Percentiles rank a stretch among this genome's conserved stretches.
phyloP scores from a whole-genome alignment of 1,140 invertebrate species.

The Liolophura sinensis region DNA sequence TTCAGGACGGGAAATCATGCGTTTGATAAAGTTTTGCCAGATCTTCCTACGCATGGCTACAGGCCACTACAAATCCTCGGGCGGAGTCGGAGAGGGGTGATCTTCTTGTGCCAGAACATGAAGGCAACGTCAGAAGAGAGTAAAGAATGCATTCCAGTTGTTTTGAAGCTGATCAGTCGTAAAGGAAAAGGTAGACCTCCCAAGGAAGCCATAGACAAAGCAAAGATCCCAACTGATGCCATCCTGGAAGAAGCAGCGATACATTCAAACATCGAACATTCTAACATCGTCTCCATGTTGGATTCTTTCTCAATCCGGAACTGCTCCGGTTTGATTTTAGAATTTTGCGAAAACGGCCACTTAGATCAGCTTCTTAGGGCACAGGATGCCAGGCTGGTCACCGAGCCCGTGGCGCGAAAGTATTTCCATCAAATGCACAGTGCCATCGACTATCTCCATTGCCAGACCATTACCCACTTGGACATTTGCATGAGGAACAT shows the following conservation, averaged over 20 bases:
- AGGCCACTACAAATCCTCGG: slow-evolving; percentile 32
- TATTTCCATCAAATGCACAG: slow-evolving; percentile 37
- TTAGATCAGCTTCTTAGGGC: slow-evolving; percentile 35
- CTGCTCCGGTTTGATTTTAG: slow-evolving; percentile 34
- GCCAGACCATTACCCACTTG: slow-evolving; percentile 32
- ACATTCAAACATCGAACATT: slow-evolving; percentile 34
- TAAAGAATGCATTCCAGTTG: slow-evolving; percentile 25
- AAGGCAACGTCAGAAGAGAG: slow-evolving; percentile 23
- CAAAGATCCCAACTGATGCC: slow-evolving; percentile 10
- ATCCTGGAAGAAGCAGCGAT: slow-evolving; percentile 37
- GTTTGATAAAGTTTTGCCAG: slow-evolving; percentile 34
- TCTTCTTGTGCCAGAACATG: slow-evolving; percentile 34
- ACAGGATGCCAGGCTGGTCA: slow-evolving; percentile 35
- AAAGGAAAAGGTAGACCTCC: slow-evolving; percentile 17
- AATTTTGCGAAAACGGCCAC: slow-evolving; percentile 46
- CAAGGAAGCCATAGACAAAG: slow-evolving; percentile 8
- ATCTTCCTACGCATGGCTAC: slow-evolving; percentile 33
- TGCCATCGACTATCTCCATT: slow-evolving; percentile 39
- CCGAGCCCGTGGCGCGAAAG: slow-evolving; percentile 33
- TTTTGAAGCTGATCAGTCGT: slow-evolving; percentile 31
- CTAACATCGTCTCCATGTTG: slow-evolving; percentile 37
- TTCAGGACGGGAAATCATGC: slow-evolving; percentile 34
- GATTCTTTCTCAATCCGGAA: slow-evolving; percentile 33
- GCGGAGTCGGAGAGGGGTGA: slow-evolving; percentile 25
- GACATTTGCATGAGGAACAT: slow-evolving; percentile 43